These are phyloP conservation scores for Oxygymnocypris stewartii DNA, from an alignment of 2,113 vertebrate species.

Conservation along the genomic window DNA sequence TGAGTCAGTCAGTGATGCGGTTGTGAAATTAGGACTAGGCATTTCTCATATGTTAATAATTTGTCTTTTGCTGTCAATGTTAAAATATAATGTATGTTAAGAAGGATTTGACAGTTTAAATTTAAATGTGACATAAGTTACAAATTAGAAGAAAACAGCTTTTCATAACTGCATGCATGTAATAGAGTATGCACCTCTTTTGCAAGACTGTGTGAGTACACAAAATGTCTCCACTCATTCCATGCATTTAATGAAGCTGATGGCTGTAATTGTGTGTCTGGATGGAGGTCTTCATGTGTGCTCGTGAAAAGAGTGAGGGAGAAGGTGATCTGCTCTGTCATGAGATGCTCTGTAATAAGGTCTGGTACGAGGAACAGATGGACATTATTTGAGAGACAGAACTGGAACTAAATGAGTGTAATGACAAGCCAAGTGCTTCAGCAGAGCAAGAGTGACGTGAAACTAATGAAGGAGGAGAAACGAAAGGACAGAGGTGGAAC, in stretches of 20 bases:
- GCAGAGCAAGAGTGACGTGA: slow-evolving; percentile 20
- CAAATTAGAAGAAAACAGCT: neutral
- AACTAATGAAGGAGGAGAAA: slow-evolving; percentile 16
- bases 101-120: neutral
- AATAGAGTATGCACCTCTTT: neutral
- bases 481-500: neutral
- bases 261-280: slow-evolving; percentile 2
- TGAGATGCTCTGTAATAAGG: slow-evolving; percentile 9
- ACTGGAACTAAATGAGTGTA: slow-evolving; percentile 29
- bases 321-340: slow-evolving; percentile 20
- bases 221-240: neutral
- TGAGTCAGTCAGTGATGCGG: slow-evolving; percentile 25
- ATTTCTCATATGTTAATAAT: slow-evolving; percentile 28
- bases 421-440: neutral
- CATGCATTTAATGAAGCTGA: slow-evolving; percentile 16
- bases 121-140: neutral
- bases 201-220: neutral
- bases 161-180: neutral
- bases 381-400: slow-evolving; percentile 32
- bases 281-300: neutral
- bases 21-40: slow-evolving; percentile 32
- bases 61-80: neutral
- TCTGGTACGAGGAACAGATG: slow-evolving; percentile 34
- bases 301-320: neutral
- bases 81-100: slow-evolving; percentile 1